Evolutionary conservation across 1,140 invertebrate species (phyloP).

Genomic region (Macrocentrus cingulum): DNA sequence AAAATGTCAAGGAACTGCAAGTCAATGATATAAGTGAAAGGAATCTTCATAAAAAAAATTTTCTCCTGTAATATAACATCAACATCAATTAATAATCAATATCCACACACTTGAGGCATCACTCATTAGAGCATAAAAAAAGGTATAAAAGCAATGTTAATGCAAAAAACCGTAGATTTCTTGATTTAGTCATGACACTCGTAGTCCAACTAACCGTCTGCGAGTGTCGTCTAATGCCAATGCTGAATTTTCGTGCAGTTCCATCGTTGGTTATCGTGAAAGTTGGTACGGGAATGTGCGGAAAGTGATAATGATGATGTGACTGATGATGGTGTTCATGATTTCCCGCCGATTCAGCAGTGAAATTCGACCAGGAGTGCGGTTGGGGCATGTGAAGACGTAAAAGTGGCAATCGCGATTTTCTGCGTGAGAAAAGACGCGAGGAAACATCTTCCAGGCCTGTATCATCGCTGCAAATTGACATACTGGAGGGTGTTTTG

Average conservation of each 20-base stretch:
- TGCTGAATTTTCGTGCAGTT: slow-evolving; percentile 58
- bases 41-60: neutral
- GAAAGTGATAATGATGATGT: slow-evolving; percentile 35
- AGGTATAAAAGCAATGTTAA: too few relatives aligned
- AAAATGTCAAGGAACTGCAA: too few relatives aligned
- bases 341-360: slow-evolving; percentile 10
- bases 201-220: slow-evolving; percentile 58
- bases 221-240: slow-evolving; percentile 60
- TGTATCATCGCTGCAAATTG: slow-evolving; percentile 20
- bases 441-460: slow-evolving; percentile 11
- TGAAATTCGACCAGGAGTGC: slow-evolving; percentile 27
- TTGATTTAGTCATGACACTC: too few relatives aligned
- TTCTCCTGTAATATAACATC: too few relatives aligned
- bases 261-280: slow-evolving; percentile 58
- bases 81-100: too few relatives aligned
- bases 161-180: too few relatives aligned
- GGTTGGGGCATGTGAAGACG: slow-evolving; percentile 52
- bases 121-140: too few relatives aligned
- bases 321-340: slow-evolving; percentile 6
- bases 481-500: slow-evolving; percentile 16
- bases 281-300: slow-evolving; percentile 59
- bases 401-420: slow-evolving; percentile 49
- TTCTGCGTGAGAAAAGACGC: slow-evolving; percentile 29
- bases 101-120: too few relatives aligned
- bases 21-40: too few relatives aligned